phyloP scores from a whole-genome alignment of 1,140 invertebrate genomes.

The Drosophila nannoptera region DNA sequence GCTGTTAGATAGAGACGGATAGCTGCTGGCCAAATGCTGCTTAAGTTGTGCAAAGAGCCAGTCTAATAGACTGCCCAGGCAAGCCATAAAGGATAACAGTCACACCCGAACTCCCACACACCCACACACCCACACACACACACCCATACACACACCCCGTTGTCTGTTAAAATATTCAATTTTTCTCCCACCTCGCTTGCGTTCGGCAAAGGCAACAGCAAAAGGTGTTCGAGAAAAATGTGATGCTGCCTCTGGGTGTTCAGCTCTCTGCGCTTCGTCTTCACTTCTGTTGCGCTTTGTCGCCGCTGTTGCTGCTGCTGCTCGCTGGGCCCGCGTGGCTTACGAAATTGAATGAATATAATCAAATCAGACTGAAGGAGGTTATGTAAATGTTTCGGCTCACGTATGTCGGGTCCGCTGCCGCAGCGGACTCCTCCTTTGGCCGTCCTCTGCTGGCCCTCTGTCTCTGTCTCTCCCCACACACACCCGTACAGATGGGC shows the following conservation, averaged over 20 bases:
- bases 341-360: constrained; percentile 71
- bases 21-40: constrained; percentile 7
- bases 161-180: constrained; percentile 33
- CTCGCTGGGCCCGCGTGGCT: constrained; percentile 46
- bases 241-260: constrained; percentile 12
- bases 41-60: constrained; percentile 21
- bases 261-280: constrained; percentile 47
- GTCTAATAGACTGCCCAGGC: constrained; percentile 57
- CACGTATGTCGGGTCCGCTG: constrained; percentile 30
- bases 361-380: constrained; percentile 68
- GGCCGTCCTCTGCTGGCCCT: neutral
- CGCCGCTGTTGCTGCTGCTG: constrained; percentile 5
- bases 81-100: constrained; percentile 49
- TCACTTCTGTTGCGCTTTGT: constrained; percentile 50
- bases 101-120: constrained; percentile 8
- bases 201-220: neutral
- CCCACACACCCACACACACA: constrained; percentile 9
- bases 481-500: neutral
- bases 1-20: neutral
- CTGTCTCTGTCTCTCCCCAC: neutral
- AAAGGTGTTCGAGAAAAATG: constrained; percentile 28
- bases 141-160: neutral
- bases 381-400: constrained; percentile 66
- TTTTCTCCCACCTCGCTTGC: constrained; percentile 10
- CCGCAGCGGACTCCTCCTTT: too few species aligned